Percentiles rank a stretch among this genome's conserved stretches.
Conservation (phyloP, 92 coral and sea anemone genomes). For the Palythoa grandiflora region DNA sequence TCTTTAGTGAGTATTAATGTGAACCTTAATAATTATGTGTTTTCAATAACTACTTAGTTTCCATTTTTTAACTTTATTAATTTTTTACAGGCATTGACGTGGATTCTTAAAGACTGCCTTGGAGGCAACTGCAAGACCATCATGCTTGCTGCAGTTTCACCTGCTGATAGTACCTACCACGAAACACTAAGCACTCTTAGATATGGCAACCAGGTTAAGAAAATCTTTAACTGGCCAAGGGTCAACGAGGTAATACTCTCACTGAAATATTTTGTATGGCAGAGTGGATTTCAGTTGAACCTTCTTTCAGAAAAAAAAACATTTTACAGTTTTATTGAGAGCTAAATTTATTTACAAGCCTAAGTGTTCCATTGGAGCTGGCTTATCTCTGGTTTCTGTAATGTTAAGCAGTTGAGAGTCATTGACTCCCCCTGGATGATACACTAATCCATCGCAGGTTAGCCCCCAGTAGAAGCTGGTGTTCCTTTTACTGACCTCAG, state of each 20-base stretch:
- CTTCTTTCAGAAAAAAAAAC: too few species aligned
- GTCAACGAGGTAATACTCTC: slow-evolving; percentile 82
- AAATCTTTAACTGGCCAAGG: slow-evolving; percentile 82
- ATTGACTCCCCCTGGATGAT: too few species aligned
- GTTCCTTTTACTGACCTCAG: too few species aligned
- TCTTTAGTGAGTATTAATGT: too few species aligned
- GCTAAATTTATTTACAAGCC: too few species aligned
- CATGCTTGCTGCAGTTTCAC: slow-evolving; percentile 96
- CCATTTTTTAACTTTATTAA: background rate
- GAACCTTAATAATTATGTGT: background rate
- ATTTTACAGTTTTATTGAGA: too few species aligned
- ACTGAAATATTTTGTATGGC: background rate
- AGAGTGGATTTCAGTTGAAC: too few species aligned
- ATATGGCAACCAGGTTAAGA: slow-evolving; percentile 94
- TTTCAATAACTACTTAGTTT: background rate
- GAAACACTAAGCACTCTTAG: slow-evolving; percentile 94
- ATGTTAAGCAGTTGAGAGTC: too few species aligned
- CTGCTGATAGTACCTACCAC: slow-evolving; percentile 81
- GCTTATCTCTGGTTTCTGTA: too few species aligned
- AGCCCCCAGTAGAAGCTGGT: too few species aligned
- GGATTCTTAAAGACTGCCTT: slow-evolving; percentile 96
- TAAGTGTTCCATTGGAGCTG: too few species aligned
- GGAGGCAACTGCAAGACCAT: slow-evolving; percentile 96
- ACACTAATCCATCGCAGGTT: too few species aligned
- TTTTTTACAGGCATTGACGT: slow-evolving; percentile 80